Evolutionary conservation across 1,140 invertebrate genomes (phyloP), one percentile per base, ranked within the genome.

Genomic region (Holcopasites calliopsidis): DNA sequence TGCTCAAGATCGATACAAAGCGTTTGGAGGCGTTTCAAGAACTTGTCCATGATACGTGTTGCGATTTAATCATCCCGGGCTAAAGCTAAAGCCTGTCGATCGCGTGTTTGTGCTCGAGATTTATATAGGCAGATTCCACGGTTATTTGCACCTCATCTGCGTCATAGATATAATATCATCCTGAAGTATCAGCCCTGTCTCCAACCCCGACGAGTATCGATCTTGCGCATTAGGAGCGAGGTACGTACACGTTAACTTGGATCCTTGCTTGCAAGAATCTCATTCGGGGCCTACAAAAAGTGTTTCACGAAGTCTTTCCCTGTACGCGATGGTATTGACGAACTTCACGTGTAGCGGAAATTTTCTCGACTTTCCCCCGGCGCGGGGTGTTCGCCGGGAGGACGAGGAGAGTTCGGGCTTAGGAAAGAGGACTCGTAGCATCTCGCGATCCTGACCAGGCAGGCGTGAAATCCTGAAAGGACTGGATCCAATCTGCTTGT

Each of bases 401-500:
- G 26, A 8, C 23, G 38, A 5, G 18, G 49, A 35, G 49, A 62
- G 28, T 3, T 31, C 16, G 38, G 54, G 55, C 62, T 72, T 82
- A 80, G 47, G 28, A 61, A 66, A 69, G 52, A 58, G 47, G 66
- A 54, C 40, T 40, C 33, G 64, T 35, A 33, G 64, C 40, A 52
- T 80, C 60, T 80, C 74, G 66, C 80, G 80, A 38, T 68, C 62
- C 64, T 35, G 57, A 13, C 28, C 23, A 31, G 60, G 54, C 66
- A 54, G 68, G 50, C 68, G 58, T 76, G 77, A 83, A 83, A 83
- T 68, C 62, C 72, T 42, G 26, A 21, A 52, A 60, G 40, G 64
- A 50, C 57, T 35, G 50, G 79, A 83, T 83, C 68, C 82, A 79
- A 83, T 83, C 80, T 83, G 77, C 68, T 83, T 83, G 82, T 83